phyloP scores from a whole-genome alignment of 2,113 vertebrate genomes.

The Microtus montanus region DNA sequence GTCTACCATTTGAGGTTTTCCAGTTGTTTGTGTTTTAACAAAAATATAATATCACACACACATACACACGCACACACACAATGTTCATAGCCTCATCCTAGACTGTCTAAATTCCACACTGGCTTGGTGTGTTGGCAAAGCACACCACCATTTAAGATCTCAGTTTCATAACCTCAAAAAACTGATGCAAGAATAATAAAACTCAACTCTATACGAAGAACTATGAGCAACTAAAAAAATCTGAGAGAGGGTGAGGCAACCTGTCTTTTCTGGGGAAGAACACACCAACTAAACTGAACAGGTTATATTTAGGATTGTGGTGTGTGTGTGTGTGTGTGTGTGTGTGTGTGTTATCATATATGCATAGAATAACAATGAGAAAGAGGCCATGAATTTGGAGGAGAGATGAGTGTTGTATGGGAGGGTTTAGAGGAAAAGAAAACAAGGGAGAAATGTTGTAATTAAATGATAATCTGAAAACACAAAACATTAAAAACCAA shows the following conservation, averaged over 20 bases:
- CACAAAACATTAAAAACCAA: background rate
- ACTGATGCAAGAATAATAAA: background rate
- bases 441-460: background rate
- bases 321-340: too few species aligned
- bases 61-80: background rate
- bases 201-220: too few species aligned
- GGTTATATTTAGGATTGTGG: background rate
- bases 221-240: background rate
- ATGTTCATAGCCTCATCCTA: background rate
- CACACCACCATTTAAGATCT: rapidly evolving
- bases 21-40: background rate
- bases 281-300: background rate
- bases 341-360: too few species aligned
- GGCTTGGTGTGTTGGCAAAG: background rate
- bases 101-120: background rate
- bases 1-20: background rate
- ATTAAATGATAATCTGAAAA: background rate
- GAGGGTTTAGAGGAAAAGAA: background rate
- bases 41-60: background rate
- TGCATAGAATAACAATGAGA: background rate
- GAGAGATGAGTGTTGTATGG: background rate
- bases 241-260: too few species aligned
- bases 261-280: background rate
- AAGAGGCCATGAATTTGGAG: background rate
- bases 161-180: background rate